Conservation (phyloP, 2,888 invertebrate genomes). For the Drosophila phalerata region DNA sequence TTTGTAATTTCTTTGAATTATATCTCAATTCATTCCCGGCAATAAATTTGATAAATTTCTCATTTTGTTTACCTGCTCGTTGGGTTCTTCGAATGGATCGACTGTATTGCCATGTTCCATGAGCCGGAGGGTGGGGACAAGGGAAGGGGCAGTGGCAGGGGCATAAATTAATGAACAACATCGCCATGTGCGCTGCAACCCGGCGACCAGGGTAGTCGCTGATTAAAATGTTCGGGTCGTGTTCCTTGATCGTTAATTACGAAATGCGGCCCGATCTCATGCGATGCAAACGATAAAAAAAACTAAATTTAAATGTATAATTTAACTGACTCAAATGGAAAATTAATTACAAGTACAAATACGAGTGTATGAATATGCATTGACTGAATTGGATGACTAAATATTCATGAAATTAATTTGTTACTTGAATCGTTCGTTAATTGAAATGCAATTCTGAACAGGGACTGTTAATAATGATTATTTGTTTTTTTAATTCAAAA, state of each 20-base stretch:
- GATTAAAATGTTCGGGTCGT: constrained; percentile 74
- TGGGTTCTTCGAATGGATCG: constrained; percentile 55
- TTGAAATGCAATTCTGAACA: constrained; percentile 43
- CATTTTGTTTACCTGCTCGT: constrained; percentile 72
- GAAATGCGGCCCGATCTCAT: constrained; percentile 44
- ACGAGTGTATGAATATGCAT: constrained; percentile 33
- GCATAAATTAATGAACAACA: constrained; percentile 66
- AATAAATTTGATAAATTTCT: constrained; percentile 80
- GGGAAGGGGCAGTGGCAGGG: constrained; percentile 10
- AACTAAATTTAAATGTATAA: constrained; percentile 68
- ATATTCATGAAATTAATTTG: constrained; percentile 41
- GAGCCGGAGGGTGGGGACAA: background rate
- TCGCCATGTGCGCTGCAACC: constrained; percentile 43
- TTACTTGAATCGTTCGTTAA: constrained; percentile 48
- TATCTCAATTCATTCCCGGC: constrained; percentile 76
- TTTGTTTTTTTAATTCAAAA: too few relatives aligned
- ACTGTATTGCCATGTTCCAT: constrained; percentile 42
- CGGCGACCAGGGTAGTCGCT: constrained; percentile 37
- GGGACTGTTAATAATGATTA: too few relatives aligned
- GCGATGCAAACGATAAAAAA: constrained; percentile 39
- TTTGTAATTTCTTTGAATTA: constrained; percentile 80
- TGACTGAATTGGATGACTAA: constrained; percentile 21
- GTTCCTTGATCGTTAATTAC: constrained; percentile 72
- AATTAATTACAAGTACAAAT: constrained; percentile 57
- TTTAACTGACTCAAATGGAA: constrained; percentile 54